A percentile compares a stretch with the other conserved stretches of the same genome.
These are phyloP conservation scores for Drymodes brunneopygia DNA, from an alignment of 2,113 vertebrate genomes.

Conservation along the genomic window DNA sequence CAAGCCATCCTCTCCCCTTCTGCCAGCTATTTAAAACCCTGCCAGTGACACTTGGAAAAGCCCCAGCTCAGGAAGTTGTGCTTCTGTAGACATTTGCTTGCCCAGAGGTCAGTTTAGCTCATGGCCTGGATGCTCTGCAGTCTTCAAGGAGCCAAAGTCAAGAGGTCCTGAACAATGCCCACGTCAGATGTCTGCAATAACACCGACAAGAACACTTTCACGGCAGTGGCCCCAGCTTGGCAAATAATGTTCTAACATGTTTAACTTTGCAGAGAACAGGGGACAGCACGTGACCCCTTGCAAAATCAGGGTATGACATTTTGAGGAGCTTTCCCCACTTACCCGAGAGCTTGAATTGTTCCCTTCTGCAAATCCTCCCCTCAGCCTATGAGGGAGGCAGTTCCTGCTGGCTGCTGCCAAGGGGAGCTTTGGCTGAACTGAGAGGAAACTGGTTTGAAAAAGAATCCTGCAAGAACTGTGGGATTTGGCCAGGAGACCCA, in stretches of 20 bases:
- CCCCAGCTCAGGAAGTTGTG: background rate
- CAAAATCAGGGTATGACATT: background rate
- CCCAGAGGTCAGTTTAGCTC: background rate
- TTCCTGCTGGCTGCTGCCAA: background rate
- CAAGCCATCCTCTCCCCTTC: background rate
- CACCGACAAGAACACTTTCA: background rate
- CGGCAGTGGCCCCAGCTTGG: background rate
- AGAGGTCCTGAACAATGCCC: background rate
- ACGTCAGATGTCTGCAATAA: background rate
- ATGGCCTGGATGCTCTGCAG: background rate
- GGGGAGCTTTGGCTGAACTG: background rate
- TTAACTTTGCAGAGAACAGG: background rate
- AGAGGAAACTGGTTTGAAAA: background rate
- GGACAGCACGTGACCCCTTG: background rate
- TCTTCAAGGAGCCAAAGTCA: background rate
- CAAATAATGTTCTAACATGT: background rate
- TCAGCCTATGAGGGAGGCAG: background rate
- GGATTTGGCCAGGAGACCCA: conserved; percentile 4
- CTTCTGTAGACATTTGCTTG: background rate
- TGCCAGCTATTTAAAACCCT: background rate
- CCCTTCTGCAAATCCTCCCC: background rate
- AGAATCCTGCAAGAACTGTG: background rate
- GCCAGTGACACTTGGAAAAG: background rate
- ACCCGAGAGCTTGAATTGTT: background rate
- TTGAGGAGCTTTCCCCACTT: background rate